Percentiles rank a stretch among this genome's conserved stretches.
Conservation (phyloP, 1,140 invertebrate species). For the Drosophila suzukii region DNA sequence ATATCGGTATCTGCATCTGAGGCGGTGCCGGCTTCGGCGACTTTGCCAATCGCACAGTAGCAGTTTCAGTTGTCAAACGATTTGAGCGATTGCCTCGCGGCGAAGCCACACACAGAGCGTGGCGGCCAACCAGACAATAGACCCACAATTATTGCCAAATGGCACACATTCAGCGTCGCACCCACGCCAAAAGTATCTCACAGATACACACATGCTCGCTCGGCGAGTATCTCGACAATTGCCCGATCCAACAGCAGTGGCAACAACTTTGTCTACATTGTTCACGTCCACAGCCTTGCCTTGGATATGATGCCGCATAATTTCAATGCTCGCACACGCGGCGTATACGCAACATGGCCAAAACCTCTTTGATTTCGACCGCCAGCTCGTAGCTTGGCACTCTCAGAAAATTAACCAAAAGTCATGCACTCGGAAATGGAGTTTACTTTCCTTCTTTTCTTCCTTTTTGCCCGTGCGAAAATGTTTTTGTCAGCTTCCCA, state of each 20-base stretch:
- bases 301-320: conserved; percentile 62
- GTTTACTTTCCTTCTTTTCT: conserved; percentile 30
- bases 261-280: conserved; percentile 49
- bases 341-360: conserved; percentile 73
- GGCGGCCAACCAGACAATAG: conserved; percentile 67
- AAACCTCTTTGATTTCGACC: conserved; percentile 74
- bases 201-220: conserved; percentile 24
- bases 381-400: conserved; percentile 25
- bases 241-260: conserved; percentile 41
- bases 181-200: conserved; percentile 55
- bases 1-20: conserved; percentile 12
- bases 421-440: conserved; percentile 77
- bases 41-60: conserved; percentile 66
- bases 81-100: conserved; percentile 78
- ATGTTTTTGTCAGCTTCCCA: conserved; percentile 65
- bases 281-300: conserved; percentile 39
- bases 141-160: conserved; percentile 79
- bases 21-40: conserved; percentile 5
- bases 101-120: conserved; percentile 78
- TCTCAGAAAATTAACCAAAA: conserved; percentile 60
- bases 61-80: conserved; percentile 79
- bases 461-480: conserved; percentile 64
- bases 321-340: conserved; percentile 66
- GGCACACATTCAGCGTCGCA: conserved; percentile 48
- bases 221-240: conserved; percentile 42